These are phyloP conservation scores for Callimorpha dominula DNA, from an alignment of 2,888 invertebrate genomes.

Conservation along the genomic window DNA sequence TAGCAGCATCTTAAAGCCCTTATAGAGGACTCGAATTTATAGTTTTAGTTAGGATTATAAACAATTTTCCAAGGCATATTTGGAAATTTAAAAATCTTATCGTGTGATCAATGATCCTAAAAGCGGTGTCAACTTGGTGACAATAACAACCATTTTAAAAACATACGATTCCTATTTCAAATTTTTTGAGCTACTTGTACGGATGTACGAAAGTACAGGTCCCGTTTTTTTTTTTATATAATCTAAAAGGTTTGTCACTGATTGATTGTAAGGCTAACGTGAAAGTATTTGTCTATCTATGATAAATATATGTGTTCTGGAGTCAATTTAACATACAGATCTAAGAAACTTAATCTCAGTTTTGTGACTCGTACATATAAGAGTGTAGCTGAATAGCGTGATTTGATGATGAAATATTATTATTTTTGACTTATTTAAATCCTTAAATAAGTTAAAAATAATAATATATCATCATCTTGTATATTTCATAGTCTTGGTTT, in stretches of 20 bases:
- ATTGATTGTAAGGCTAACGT: neutral
- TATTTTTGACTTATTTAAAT: no score
- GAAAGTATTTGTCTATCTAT: neutral
- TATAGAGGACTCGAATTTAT: neutral
- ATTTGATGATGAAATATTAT: no score
- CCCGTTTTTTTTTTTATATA: neutral
- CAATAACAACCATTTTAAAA: constrained; percentile 78
- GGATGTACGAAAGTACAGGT: constrained; percentile 58
- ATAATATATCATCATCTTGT: no score
- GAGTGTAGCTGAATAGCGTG: no score
- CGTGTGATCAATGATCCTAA: constrained; percentile 48
- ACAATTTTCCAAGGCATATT: neutral
- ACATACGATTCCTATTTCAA: constrained; percentile 83
- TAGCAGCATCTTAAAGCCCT: no score
- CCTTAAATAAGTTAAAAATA: no score
- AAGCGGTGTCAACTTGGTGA: constrained; percentile 73
- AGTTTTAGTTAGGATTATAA: neutral
- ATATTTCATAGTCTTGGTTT: no score
- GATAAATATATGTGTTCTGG: neutral
- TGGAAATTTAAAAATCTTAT: constrained; percentile 9
- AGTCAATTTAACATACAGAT: no score
- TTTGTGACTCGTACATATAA: no score
- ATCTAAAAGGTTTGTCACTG: neutral
- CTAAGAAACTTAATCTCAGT: no score
- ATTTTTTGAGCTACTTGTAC: constrained; percentile 56